Percentiles rank a stretch among this genome's conserved stretches.
These are phyloP conservation scores for Boleophthalmus pectinirostris DNA, from an alignment of 2,113 vertebrate species.

Conservation along the genomic window DNA sequence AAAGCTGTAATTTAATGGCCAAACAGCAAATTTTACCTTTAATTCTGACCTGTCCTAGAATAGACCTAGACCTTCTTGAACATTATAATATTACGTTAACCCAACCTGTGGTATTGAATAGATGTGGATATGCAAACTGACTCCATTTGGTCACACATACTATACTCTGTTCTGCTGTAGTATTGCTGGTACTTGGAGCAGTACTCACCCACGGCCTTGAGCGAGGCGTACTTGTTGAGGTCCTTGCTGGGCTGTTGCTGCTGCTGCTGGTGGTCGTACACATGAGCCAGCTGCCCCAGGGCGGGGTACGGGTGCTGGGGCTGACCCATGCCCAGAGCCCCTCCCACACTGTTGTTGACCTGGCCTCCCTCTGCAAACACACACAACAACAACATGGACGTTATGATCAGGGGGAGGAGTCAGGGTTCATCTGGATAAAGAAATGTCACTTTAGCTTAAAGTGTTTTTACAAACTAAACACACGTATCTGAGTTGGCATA, in stretches of 20 bases:
- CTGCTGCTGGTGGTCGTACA: slow-evolving; percentile 92
- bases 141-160: too few species aligned
- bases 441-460: neutral
- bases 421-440: neutral
- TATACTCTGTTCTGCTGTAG: too few species aligned
- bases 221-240: slow-evolving; percentile 94
- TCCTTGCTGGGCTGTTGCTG: slow-evolving; percentile 95
- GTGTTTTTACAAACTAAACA: neutral
- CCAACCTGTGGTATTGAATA: too few species aligned
- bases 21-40: too few species aligned
- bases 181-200: neutral
- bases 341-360: slow-evolving; percentile 90
- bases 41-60: too few species aligned
- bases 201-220: slow-evolving; percentile 95
- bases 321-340: slow-evolving; percentile 85
- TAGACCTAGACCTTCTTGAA: too few species aligned
- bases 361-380: slow-evolving; percentile 82
- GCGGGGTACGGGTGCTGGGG: slow-evolving; percentile 87
- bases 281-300: slow-evolving; percentile 91
- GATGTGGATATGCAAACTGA: too few species aligned
- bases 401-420: slow-evolving; percentile 18
- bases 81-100: too few species aligned
- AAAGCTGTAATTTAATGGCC: too few species aligned
- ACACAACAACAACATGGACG: slow-evolving; percentile 27
- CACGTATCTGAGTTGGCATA: neutral